A percentile compares a stretch with the other conserved stretches of the same genome.
Evolutionary conservation across 1,140 invertebrate species (phyloP).

Genomic region (Bombus difficillimus): DNA sequence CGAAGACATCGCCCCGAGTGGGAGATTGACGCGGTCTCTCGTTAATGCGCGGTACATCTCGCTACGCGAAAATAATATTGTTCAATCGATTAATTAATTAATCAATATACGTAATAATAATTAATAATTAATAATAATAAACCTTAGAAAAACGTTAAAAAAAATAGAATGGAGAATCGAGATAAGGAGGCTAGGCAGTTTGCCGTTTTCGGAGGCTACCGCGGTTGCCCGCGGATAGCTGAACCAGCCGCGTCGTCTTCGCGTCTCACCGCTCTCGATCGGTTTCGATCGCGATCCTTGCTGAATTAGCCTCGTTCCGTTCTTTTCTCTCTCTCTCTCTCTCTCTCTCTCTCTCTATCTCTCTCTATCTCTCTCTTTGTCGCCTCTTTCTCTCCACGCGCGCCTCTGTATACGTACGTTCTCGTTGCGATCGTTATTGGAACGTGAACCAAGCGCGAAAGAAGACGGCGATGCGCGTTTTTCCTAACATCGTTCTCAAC

Average conservation of each 20-base stretch:
- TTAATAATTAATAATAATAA: conserved; percentile 60
- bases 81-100: conserved; percentile 64
- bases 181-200: conserved; percentile 50
- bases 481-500: not conserved
- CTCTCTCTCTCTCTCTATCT: not conserved
- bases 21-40: conserved; percentile 76
- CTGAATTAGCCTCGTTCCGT: conserved; percentile 13
- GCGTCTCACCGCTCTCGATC: conserved; percentile 40
- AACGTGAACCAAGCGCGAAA: conserved; percentile 4
- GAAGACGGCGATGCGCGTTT: not conserved
- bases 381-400: not conserved
- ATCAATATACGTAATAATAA: conserved; percentile 62
- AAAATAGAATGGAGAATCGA: conserved; percentile 69
- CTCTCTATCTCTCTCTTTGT: not conserved
- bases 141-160: conserved; percentile 68
- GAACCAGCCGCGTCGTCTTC: conserved; percentile 19
- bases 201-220: not conserved
- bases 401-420: not conserved
- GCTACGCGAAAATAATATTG: conserved; percentile 70
- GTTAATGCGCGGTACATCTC: conserved; percentile 73
- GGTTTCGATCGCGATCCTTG: conserved; percentile 38
- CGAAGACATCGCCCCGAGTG: conserved; percentile 65
- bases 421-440: not conserved
- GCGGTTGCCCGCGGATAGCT: not conserved
- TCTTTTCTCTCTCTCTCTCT: not conserved